phyloP scores from a whole-genome alignment of 2,113 vertebrate genomes.

The Ophiodon elongatus region DNA sequence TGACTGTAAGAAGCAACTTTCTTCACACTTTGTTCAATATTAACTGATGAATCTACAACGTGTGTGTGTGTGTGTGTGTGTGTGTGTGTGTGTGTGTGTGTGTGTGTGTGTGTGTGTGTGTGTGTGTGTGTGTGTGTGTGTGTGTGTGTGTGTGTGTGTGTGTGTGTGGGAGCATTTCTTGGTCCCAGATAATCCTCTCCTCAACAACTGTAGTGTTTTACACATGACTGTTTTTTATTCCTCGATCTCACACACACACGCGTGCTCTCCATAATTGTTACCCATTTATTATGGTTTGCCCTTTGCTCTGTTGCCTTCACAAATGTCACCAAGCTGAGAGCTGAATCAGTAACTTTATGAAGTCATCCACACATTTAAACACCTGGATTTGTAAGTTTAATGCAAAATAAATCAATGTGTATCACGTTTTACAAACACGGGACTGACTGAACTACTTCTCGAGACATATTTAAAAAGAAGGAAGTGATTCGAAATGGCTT shows the following conservation, averaged over 20 bases:
- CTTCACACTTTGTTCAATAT: constrained; percentile 66
- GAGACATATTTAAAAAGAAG: not conserved
- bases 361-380: not conserved
- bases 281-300: constrained; percentile 69
- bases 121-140: constrained; percentile 28
- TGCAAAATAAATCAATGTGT: not conserved
- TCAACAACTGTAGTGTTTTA: constrained; percentile 55
- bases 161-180: constrained; percentile 43
- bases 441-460: not conserved
- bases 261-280: constrained; percentile 40
- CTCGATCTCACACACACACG: constrained; percentile 18
- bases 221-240: constrained; percentile 66
- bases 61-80: too few species aligned
- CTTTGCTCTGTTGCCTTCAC: constrained; percentile 59
- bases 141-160: constrained; percentile 41
- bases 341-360: constrained; percentile 63
- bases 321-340: constrained; percentile 29
- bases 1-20: constrained; percentile 43
- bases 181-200: constrained; percentile 71
- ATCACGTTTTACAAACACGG: not conserved
- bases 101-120: constrained; percentile 41
- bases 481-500: not conserved
- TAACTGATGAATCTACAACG: constrained; percentile 62
- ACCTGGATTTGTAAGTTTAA: not conserved
- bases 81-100: constrained; percentile 50